A percentile compares a stretch with the other conserved stretches of the same genome.
Conservation (phyloP, 23 tunicate genomes). For the Halocynthia aurantium region DNA sequence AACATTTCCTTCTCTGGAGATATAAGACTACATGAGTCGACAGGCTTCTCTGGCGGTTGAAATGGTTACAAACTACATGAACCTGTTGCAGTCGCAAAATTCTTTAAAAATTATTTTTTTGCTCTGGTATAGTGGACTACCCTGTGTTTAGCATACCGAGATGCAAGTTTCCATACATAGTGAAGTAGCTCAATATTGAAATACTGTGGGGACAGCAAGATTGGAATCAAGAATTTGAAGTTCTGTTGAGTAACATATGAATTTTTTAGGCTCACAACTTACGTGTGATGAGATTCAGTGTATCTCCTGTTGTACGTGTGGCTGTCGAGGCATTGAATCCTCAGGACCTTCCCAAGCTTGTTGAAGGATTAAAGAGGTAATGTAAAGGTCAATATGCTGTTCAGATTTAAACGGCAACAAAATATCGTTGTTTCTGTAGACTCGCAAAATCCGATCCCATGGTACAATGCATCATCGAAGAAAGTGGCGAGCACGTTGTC, state of each 20-base stretch:
- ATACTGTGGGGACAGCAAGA: no score
- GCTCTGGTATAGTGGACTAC: no score
- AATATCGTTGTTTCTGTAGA: constrained; percentile 11
- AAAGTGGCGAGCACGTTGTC: constrained; percentile 95
- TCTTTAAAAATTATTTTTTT: no score
- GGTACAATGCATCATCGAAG: constrained; percentile 88
- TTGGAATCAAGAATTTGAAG: no score
- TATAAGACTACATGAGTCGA: no score
- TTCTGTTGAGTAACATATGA: background rate
- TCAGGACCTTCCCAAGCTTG: constrained; percentile 89
- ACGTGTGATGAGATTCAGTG: constrained; percentile 97
- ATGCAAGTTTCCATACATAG: no score
- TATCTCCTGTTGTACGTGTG: constrained; percentile 97
- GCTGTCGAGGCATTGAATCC: constrained; percentile 98
- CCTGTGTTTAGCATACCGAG: no score
- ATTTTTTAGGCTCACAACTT: constrained; percentile 87
- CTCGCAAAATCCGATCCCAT: constrained; percentile 93
- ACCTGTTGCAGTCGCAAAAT: no score
- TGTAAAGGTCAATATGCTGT: constrained; percentile 3
- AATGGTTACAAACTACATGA: no score
- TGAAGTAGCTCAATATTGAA: no score
- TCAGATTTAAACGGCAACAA: background rate
- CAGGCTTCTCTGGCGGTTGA: no score
- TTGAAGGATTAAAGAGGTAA: constrained; percentile 94
- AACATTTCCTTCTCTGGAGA: no score